Evolutionary conservation across 2,888 invertebrate species (phyloP).

Genomic region (Arctia plantaginis): DNA sequence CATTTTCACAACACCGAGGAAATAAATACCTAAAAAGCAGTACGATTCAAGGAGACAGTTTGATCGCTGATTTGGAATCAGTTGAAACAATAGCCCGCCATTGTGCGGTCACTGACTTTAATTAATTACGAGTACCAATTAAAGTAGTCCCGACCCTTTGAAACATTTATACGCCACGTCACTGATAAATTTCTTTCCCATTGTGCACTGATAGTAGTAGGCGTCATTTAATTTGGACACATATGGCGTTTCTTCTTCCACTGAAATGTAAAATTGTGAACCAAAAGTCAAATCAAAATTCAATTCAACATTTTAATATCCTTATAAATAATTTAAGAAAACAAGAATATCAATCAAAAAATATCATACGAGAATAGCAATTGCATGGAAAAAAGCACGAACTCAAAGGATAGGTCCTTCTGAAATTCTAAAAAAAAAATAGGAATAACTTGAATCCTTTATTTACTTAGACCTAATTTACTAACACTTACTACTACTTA

Average conservation of each 20-base stretch:
- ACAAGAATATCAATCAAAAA: background rate
- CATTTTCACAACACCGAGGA: constrained; percentile 34
- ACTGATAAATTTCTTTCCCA: constrained; percentile 34
- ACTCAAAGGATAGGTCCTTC: background rate
- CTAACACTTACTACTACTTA: too few species aligned
- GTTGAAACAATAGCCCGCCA: constrained; percentile 53
- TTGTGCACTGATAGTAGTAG: constrained; percentile 28
- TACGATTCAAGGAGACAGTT: constrained; percentile 36
- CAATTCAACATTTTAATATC: background rate
- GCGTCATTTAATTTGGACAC: background rate
- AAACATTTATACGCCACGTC: constrained; percentile 37
- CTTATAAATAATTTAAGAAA: background rate
- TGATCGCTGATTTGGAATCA: constrained; percentile 34
- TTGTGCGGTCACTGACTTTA: constrained; percentile 66
- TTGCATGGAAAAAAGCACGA: background rate
- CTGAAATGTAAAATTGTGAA: background rate
- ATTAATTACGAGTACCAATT: constrained; percentile 70
- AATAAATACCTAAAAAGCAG: constrained; percentile 27
- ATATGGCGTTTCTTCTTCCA: background rate
- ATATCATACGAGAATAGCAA: background rate
- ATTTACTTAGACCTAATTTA: too few species aligned
- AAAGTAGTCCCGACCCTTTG: constrained; percentile 51
- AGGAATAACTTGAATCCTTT: background rate
- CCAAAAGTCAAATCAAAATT: background rate
- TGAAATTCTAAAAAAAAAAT: background rate